Evolutionary conservation across 2,888 invertebrate genomes (phyloP).

Genomic region (Asteroscopus sphinx): DNA sequence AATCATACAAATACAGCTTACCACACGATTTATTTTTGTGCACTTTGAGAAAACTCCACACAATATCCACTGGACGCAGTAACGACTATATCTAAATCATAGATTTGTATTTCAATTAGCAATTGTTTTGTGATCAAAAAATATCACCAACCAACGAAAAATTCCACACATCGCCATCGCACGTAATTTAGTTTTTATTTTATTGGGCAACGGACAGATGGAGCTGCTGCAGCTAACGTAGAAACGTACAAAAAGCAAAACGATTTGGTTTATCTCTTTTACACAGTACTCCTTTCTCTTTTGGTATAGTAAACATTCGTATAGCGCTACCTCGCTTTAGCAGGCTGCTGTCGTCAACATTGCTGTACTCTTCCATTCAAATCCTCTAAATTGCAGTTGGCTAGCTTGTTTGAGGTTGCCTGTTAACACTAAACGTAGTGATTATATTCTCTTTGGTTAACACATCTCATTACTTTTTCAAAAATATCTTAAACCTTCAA

Average conservation of each 20-base stretch:
- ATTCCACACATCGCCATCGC: constrained; percentile 81
- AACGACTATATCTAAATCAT: constrained; percentile 46
- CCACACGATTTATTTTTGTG: constrained; percentile 70
- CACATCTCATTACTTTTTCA: neutral
- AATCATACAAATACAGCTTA: constrained; percentile 82
- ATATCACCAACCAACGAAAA: constrained; percentile 72
- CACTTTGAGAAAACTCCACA: constrained; percentile 41
- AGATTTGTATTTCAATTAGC: constrained; percentile 49
- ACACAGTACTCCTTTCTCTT: constrained; percentile 27
- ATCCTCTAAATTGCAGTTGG: constrained; percentile 34
- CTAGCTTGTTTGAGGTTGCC: constrained; percentile 12
- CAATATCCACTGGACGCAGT: constrained; percentile 36
- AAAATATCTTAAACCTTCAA: neutral
- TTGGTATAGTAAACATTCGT: neutral
- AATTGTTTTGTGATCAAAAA: constrained; percentile 66
- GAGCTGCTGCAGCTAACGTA: constrained; percentile 40
- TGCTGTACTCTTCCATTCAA: constrained; percentile 31
- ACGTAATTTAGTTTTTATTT: constrained; percentile 55
- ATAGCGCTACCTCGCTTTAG: constrained; percentile 33
- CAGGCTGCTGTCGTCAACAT: constrained; percentile 16
- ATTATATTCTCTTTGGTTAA: too few relatives aligned
- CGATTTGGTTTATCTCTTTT: constrained; percentile 31
- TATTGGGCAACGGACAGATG: constrained; percentile 57
- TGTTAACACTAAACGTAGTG: neutral
- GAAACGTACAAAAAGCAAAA: constrained; percentile 1